A percentile compares a stretch with the other conserved stretches of the same genome.
Evolutionary conservation across 2,888 invertebrate genomes (phyloP).

Genomic region (Parasteatoda lunata): DNA sequence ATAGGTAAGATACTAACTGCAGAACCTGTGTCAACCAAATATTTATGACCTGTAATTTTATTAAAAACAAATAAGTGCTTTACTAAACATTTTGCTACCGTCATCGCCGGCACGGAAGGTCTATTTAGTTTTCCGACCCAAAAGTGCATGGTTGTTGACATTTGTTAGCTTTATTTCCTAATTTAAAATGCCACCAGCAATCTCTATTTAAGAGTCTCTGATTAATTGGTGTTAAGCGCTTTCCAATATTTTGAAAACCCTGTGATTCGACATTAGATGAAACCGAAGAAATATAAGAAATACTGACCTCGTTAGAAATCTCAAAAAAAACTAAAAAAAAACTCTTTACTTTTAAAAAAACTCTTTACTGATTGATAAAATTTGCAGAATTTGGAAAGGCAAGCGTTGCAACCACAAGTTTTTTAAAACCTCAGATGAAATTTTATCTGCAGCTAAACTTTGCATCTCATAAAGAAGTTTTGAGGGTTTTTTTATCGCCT

Average conservation of each 20-base stretch:
- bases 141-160: too few relatives aligned
- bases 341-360: background rate
- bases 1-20: too few relatives aligned
- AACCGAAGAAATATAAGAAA: background rate
- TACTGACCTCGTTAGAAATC: background rate
- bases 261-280: background rate
- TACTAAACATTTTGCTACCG: too few relatives aligned
- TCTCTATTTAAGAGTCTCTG: background rate
- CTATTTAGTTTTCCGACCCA: too few relatives aligned
- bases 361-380: background rate
- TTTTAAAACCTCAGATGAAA: background rate
- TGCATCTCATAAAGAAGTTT: background rate
- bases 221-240: background rate
- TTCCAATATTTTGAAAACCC: background rate
- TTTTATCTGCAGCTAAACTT: background rate
- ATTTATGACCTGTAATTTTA: too few relatives aligned
- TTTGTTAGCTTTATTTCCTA: too few relatives aligned
- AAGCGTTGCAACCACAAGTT: background rate
- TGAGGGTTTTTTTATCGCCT: background rate
- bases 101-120: too few relatives aligned
- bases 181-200: too few relatives aligned
- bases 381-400: background rate
- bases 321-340: background rate
- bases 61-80: too few relatives aligned
- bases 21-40: too few relatives aligned